Base-by-base conservation (phyloP, 2,113 vertebrate genomes). In the Lophius piscatorius region DNA sequence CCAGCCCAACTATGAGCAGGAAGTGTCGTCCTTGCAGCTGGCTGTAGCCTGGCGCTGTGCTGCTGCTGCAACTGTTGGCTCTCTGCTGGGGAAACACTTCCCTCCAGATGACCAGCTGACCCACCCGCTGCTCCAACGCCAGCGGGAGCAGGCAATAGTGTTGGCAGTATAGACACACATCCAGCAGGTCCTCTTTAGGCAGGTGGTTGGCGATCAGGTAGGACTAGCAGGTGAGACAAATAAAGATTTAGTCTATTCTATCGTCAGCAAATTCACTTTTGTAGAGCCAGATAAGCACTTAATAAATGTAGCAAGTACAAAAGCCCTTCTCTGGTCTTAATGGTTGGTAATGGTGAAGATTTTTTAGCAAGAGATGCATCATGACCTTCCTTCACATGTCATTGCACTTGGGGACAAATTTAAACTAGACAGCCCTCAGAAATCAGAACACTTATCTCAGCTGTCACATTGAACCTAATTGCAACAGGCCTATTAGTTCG, bases 141-240 rank as follows among this genome's bases (percentile, higher is more conserved):
- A 97, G 87, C 0, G 94, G 89, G 67, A 98, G 88, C 40, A 98
- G 91, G 46, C 94, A 92, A 66, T 95, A 91, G 74, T 97, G 95
- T 70, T 93, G 94, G 68, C 94, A 95, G 58, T 98, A 99, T 24
- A 92, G 78, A 40, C 92, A 92, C 52, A 98, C 89, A 9, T 95
- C 95, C 72, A 93, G 70, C 9, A 98, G 93, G 77, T 97, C 93
- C 60, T 98, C 96, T 76, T 92, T 95, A 2, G 95, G 94, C 50
- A 99, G 90, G 66, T 99, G 96, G 78, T 91, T 98, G 9, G 91
- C 93, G 44, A 98, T 89, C 86, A 99, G 86, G 82, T 97, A 98
- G 23, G 95, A 95, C 97, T 98, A 76, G 9, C 17, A 6, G 33
- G 42, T 0, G 12, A 44, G 7, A 0, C 3, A 18, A 38, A 3